Evolutionary conservation across 2,888 invertebrate genomes (phyloP).

Genomic region (Sphaerophoria taeniata): DNA sequence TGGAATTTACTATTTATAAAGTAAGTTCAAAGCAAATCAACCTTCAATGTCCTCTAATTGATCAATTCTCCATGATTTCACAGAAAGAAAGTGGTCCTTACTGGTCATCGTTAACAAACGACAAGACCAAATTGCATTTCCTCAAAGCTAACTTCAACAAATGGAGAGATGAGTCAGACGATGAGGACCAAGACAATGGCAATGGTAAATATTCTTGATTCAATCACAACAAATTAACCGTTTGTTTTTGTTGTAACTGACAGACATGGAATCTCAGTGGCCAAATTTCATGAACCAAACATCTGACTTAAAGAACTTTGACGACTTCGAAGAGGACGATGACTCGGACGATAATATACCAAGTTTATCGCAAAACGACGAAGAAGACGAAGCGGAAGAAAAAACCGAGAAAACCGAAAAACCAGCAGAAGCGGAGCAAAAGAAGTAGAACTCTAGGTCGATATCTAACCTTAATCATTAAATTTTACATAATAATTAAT

Average conservation of each 20-base stretch:
- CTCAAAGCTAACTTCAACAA: conserved; percentile 98
- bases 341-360: conserved; percentile 89
- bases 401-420: conserved; percentile 77
- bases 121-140: conserved; percentile 96
- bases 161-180: conserved; percentile 98
- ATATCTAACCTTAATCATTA: conserved; percentile 70
- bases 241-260: background rate
- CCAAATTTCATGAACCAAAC: conserved; percentile 76
- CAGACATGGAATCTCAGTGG: conserved; percentile 67
- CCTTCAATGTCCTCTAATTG: background rate
- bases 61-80: conserved; percentile 25
- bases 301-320: conserved; percentile 83
- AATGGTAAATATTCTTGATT: background rate
- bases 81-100: conserved; percentile 88
- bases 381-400: conserved; percentile 79
- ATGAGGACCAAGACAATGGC: conserved; percentile 85
- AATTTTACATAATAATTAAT: conserved; percentile 72
- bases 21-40: conserved; percentile 72
- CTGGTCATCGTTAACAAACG: conserved; percentile 95
- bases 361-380: conserved; percentile 81
- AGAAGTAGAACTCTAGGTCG: conserved; percentile 63
- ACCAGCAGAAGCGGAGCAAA: conserved; percentile 50
- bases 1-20: conserved; percentile 90
- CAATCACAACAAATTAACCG: background rate
- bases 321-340: conserved; percentile 87